phyloP scores from a whole-genome alignment of 2,797 vertebrate species.

The Heliangelus exortis region DNA sequence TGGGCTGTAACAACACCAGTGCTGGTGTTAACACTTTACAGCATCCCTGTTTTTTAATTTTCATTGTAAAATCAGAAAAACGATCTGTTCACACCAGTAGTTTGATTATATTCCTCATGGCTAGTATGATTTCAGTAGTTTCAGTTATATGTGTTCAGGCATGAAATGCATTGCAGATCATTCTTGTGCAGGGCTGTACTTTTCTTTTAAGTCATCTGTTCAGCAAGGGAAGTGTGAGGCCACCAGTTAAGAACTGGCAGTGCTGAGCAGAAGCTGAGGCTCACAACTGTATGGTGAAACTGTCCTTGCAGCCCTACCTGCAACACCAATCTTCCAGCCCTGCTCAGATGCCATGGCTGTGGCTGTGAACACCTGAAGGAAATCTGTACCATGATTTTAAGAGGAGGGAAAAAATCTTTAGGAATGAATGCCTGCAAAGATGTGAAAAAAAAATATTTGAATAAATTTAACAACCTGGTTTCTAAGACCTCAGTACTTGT shows the following conservation, averaged over 20 bases:
- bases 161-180: conserved; percentile 14
- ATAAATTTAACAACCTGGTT: neutral
- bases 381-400: neutral
- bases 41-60: neutral
- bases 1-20: neutral
- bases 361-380: neutral
- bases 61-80: neutral
- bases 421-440: neutral
- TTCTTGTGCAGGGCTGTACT: neutral
- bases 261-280: neutral
- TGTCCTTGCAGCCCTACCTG: neutral
- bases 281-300: neutral
- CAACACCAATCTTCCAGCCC: neutral
- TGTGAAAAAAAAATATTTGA: neutral
- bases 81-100: neutral
- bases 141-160: conserved; percentile 17
- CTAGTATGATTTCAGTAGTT: conserved; percentile 28
- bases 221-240: neutral
- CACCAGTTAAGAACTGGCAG: neutral
- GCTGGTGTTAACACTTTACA: neutral
- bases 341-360: rapidly evolving
- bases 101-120: neutral
- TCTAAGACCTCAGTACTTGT: neutral
- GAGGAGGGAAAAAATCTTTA: neutral
- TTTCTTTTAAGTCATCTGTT: neutral